Base-by-base conservation (phyloP, 2,888 invertebrate species). In the Rhamnusium bicolor region DNA sequence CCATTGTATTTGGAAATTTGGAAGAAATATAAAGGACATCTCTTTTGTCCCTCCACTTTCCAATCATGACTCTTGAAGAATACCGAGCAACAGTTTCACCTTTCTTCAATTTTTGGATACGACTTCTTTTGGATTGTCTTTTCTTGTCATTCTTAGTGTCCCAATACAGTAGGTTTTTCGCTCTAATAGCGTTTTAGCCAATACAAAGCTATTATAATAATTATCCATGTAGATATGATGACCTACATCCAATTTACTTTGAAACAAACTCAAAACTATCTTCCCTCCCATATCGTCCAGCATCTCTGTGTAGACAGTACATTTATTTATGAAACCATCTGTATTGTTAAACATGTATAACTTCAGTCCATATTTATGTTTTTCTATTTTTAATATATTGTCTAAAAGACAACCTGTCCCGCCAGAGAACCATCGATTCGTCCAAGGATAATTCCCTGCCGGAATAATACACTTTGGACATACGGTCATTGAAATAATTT, bases 1-100 rank as follows among this genome's bases (percentile, higher is more conserved):
- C 24, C 24, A 24, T 24, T 4, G 2, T 6, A 6, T 24, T 24
- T 24, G 61, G 56, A 79, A 72, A 70, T 74, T 85, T 73, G 21
- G 82, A 80, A 27, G 81, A 79, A 47, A 85, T 82, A 65, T 80
- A 76, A 19, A 76, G 10, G 14, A 85, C 82, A n/a, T 83, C 81
- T 61, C 84, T 62, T 60, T 76, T 79, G 51, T 84, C 84, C 69
- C 71, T 80, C 84, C 85, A 84, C 68, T 85, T 85, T 16, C 73
- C 75, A 61, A 83, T 76, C 71, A 76, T 75, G 27, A 82, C 75
- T 18, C 79, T 80, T 19, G 78, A 69, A 24, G 63, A 67, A 70
- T 80, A 82, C 2, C 65, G 71, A 27, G 62, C 58, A 65, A 78
- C 68, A 12, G 72, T 78, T 74, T 82, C 76, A 5, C 80, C 71